phyloP scores from a whole-genome alignment of 2,888 invertebrate species.

The Drymonia ruficornis region DNA sequence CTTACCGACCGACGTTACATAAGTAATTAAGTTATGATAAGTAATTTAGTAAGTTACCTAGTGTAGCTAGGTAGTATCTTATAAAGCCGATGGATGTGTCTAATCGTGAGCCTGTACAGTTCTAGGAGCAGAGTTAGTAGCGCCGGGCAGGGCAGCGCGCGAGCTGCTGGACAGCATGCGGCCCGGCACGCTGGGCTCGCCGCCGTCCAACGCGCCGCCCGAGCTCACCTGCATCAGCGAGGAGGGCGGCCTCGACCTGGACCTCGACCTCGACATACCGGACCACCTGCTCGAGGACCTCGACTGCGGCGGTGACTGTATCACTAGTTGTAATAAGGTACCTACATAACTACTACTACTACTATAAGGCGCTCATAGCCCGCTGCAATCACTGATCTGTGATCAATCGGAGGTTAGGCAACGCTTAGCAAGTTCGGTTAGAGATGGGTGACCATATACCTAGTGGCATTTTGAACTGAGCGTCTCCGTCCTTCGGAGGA shows the following conservation, averaged over 20 bases:
- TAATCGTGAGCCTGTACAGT: constrained; percentile 42
- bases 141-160: constrained; percentile 71
- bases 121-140: constrained; percentile 80
- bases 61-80: too few species aligned
- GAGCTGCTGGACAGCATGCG: constrained; percentile 75
- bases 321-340: constrained; percentile 92
- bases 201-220: constrained; percentile 84
- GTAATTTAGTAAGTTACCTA: too few species aligned
- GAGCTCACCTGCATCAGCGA: constrained; percentile 94
- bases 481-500: too few species aligned
- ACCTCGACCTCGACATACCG: constrained; percentile 86
- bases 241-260: constrained; percentile 93
- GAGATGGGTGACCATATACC: too few species aligned
- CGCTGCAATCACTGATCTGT: too few species aligned
- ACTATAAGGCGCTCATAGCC: too few species aligned
- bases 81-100: too few species aligned
- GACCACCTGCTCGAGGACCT: constrained; percentile 91
- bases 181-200: constrained; percentile 73
- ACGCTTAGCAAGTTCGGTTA: too few species aligned
- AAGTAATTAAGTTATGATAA: too few species aligned
- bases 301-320: constrained; percentile 92
- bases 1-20: too few species aligned
- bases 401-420: too few species aligned
- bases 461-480: too few species aligned
- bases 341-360: neutral